Conservation (phyloP, 2,113 vertebrate genomes). For the Willisornis vidua region DNA sequence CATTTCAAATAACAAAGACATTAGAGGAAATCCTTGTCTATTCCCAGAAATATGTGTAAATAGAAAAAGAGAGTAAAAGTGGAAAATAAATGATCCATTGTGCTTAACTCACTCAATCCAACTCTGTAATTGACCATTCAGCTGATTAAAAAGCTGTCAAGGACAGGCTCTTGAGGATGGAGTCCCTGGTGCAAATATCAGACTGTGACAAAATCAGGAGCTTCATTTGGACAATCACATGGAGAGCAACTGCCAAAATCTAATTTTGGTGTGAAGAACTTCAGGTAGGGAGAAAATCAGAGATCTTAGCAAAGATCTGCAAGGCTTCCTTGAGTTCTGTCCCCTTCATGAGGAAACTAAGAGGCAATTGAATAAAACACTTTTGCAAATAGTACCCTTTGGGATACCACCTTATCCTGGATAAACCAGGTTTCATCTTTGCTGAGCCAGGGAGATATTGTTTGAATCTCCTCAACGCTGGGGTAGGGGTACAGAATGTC, state of each 20-base stretch:
- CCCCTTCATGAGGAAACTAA: not conserved
- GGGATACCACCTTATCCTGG: not conserved
- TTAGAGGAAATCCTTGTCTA: constrained; percentile 39
- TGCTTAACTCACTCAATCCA: not conserved
- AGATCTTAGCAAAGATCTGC: not conserved
- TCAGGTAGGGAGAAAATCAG: not conserved
- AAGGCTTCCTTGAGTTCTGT: not conserved
- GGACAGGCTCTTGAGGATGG: not conserved
- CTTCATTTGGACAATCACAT: not conserved
- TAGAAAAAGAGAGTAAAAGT: not conserved
- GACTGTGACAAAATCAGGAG: not conserved
- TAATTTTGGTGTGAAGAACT: not conserved
- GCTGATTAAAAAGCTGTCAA: constrained; percentile 23
- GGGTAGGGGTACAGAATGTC: not conserved
- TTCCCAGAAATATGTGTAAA: constrained; percentile 38
- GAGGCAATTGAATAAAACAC: not conserved
- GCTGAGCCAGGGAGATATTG: not conserved
- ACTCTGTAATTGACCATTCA: constrained; percentile 16
- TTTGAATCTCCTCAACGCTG: not conserved
- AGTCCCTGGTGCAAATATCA: not conserved
- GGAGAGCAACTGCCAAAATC: not conserved
- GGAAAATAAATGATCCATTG: not conserved
- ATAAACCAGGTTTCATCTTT: not conserved
- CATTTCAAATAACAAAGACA: constrained; percentile 50
- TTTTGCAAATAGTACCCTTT: not conserved